Percentiles rank a stretch among this genome's conserved stretches.
phyloP scores from a whole-genome alignment of 2,888 invertebrate species.

The Pollenia angustigena region DNA sequence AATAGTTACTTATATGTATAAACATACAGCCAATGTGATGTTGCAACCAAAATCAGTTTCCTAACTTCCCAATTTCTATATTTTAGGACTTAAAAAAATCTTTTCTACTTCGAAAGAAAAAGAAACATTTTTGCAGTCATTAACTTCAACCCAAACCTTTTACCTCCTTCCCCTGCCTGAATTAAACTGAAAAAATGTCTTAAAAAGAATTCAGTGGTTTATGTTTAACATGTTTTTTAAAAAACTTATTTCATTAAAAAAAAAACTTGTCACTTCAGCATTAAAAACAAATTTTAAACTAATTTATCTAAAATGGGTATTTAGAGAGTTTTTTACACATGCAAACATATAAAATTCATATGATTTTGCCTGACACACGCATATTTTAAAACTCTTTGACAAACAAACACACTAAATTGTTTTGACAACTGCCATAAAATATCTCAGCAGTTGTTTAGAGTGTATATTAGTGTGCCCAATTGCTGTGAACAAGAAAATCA shows the following conservation, averaged over 20 bases:
- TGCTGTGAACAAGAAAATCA: too few relatives aligned
- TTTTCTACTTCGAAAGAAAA: not conserved
- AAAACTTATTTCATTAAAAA: conserved; percentile 63
- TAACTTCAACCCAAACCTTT: conserved; percentile 6
- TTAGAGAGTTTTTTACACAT: conserved; percentile 14
- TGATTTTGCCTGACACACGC: not conserved
- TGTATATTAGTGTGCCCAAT: not conserved
- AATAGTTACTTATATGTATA: too few relatives aligned
- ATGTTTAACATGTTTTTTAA: conserved; percentile 61
- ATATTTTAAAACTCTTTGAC: not conserved
- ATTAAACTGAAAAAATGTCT: conserved; percentile 44
- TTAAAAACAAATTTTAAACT: conserved; percentile 41
- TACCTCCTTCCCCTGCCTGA: not conserved
- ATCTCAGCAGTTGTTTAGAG: conserved; percentile 56
- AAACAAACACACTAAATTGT: conserved; percentile 45
- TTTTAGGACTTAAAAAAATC: too few relatives aligned
- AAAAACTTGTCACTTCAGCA: conserved; percentile 64
- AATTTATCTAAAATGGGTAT: conserved; percentile 21
- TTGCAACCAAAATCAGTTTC: too few relatives aligned
- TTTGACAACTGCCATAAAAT: conserved; percentile 63
- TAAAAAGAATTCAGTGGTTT: conserved; percentile 53
- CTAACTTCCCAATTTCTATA: too few relatives aligned
- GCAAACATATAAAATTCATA: conserved; percentile 6
- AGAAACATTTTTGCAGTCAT: conserved; percentile 23
- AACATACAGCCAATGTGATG: too few relatives aligned